Base-by-base conservation (phyloP, 2,113 vertebrate species). In the Malurus cyaneus region DNA sequence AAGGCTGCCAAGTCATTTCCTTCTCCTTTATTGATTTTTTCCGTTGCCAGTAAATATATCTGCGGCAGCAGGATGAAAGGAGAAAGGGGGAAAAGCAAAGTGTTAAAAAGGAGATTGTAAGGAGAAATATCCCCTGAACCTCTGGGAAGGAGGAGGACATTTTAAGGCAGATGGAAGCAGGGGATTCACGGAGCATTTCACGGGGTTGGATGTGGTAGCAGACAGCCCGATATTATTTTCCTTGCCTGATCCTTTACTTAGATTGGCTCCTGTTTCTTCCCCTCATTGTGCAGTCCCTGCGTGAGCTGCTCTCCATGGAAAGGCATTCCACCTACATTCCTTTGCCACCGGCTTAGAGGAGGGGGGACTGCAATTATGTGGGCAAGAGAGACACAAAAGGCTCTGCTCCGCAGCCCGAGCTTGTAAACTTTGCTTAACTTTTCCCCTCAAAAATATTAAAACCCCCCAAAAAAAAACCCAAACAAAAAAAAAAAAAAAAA, bases 261-360 rank as follows among this genome's bases (percentile, higher is more conserved):
- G 94, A 95, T 70, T 96, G 88, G 89, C 85, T 94, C 94, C 79
- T 94, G 87, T 82, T 89, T 83, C 80, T 94, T 74, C 74, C 86
- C 84, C 77, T 95, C 81, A 88, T 95, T 97, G 94, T 92, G 93
- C 25, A 96, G 79, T 26, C 96, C 96, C 96, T 80, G 69, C 8
- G 14, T 78, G 96, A 95, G 93, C 95, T 29, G 90, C 72, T 86
- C 94, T 94, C 93, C 69, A 60, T 77, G 92, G 41, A 86, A 80
- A 95, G 54, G 50, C 92, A 96, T 95, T 97, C 97, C 96, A 97
- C 97, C 96, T 97, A 97, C 96, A 97, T 97, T 97, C 96, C 95
- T 97, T 88, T 95, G 78, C 80, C 66, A 93, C 93, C 80, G 86
- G 91, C 9, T 80, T 89, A 41, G 87, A 64, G 67, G 53, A 73